These are phyloP conservation scores for Castor canadensis DNA, from an alignment of 2,113 vertebrate genomes.

Conservation along the genomic window DNA sequence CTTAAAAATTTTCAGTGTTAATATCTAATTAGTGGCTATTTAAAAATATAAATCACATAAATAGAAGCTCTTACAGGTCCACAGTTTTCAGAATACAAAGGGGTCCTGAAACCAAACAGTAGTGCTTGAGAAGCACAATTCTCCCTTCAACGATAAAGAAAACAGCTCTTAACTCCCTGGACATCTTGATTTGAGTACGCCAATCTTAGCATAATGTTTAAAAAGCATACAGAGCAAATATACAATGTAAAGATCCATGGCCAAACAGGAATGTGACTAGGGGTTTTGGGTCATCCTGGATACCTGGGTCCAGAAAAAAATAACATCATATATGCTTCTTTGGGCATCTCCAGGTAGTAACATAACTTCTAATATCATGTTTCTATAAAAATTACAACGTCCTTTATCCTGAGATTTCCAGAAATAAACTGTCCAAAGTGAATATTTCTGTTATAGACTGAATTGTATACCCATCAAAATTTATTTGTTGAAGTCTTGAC, in stretches of 20 bases:
- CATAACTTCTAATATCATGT: neutral
- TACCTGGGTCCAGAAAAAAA: neutral
- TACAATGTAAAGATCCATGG: neutral
- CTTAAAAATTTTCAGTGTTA: neutral
- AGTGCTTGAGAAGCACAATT: neutral
- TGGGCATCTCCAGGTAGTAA: neutral
- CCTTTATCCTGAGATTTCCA: neutral
- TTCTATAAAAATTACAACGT: neutral
- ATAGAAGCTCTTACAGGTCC: neutral
- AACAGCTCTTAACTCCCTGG: neutral
- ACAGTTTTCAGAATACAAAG: neutral
- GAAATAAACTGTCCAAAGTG: neutral
- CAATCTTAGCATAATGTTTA: neutral
- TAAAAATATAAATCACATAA: neutral
- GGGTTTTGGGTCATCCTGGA: neutral
- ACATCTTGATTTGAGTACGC: neutral
- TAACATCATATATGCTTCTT: neutral
- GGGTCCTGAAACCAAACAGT: neutral
- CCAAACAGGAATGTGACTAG: neutral
- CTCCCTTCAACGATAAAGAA: constrained; percentile 18
- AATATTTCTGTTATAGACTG: neutral
- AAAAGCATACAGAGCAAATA: neutral
- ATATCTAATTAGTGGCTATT: neutral
- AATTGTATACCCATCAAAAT: neutral
- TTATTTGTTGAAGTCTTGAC: neutral